Base-by-base conservation (phyloP, 1,140 invertebrate genomes). In the Sarcophaga peregrina region DNA sequence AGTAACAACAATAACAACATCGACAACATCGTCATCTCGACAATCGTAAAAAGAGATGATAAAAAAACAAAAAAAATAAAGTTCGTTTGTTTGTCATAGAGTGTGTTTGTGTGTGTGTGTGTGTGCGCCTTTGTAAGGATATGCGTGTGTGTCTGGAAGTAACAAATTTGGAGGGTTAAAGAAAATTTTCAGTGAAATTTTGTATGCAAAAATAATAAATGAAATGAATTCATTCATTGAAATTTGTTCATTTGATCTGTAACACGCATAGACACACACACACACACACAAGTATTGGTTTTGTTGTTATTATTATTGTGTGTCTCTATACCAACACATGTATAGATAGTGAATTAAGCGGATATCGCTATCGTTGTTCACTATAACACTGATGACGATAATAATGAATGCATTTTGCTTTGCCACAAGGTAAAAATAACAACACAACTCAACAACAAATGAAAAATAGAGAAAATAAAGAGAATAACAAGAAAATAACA, bases 1-100 rank as follows among this genome's bases (percentile, higher is more conserved):
- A 20, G 17, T 20, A 25, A 17, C 62, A 58, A 58, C 62, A 17
- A 20, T n/a, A n/a, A n/a, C n/a, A n/a, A n/a, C n/a, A n/a, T n/a
- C n/a, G n/a, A n/a, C 62, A 10, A 62, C 54, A 52, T 52, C 8
- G 10, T 20, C 62, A 68, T 17, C n/a, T 68, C 6, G 8, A 20
- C 62, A 58, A 58, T 58, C 62, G 62, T 20, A 68, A 68, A 37
- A 68, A 68, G 62, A 68, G 62, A 68, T 68, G 62, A 68, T 68
- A 68, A 20, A 68, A n/a, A n/a, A n/a, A n/a, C n/a, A n/a, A n/a
- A n/a, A n/a, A 37, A 68, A 68, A 68, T 68, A 68, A 68, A 68
- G 7, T 68, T 68, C 62, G 62, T 20, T 68, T 37, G 4, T 37
- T 37, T 68, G n/a, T n/a, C n/a, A n/a, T n/a, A n/a, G n/a, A n/a